phyloP scores from a whole-genome alignment of 2,888 invertebrate genomes.

The Meteorus cinctellus region DNA sequence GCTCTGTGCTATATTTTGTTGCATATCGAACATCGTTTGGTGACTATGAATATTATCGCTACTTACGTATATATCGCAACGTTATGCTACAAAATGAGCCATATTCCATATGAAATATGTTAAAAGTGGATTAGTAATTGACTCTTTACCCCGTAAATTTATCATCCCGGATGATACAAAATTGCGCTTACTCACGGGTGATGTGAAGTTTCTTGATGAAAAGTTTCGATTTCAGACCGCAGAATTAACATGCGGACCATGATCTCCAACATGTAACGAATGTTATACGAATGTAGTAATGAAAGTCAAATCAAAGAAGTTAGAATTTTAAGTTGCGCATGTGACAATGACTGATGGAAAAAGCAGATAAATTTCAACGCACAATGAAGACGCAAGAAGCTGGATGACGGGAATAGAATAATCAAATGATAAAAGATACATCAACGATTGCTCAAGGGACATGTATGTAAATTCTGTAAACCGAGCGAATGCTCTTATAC shows the following conservation, averaged over 20 bases:
- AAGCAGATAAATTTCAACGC: no score
- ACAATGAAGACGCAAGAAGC: no score
- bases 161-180: no score
- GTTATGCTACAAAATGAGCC: neutral
- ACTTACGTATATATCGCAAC: neutral
- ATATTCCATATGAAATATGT: no score
- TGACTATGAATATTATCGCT: neutral
- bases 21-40: neutral
- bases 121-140: neutral
- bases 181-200: no score
- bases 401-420: no score
- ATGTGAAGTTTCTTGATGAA: neutral
- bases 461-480: neutral
- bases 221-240: neutral
- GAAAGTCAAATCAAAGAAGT: neutral
- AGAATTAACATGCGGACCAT: constrained; percentile 23
- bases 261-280: constrained; percentile 25
- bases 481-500: neutral
- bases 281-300: constrained; percentile 22
- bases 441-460: no score
- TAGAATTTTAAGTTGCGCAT: neutral
- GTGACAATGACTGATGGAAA: no score
- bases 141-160: neutral
- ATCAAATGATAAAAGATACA: no score
- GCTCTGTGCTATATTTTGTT: neutral